Evolutionary conservation across 2,888 invertebrate species (phyloP), one percentile per base, ranked within the genome.

Genomic region (Tenthredo notha): DNA sequence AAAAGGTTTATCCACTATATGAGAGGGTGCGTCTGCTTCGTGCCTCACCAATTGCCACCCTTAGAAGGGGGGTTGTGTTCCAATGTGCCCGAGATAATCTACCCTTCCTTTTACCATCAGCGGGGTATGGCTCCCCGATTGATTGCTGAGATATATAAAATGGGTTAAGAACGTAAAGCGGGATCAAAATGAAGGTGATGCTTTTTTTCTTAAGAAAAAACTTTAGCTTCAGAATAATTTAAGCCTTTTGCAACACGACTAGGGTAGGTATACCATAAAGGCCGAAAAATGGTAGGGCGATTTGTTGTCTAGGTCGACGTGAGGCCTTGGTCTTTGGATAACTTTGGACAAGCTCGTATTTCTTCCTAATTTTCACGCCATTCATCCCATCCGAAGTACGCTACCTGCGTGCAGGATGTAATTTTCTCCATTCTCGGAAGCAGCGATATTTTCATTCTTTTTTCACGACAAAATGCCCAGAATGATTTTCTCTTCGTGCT

Each of bases 331-430:
- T 25, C 18, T 43, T 25, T 0, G n/a, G 40, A 21, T 40, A 21
- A 72, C 40, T 72, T 72, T 21, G 43, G 40, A 74, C n/a, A 74
- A 74, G 72, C 43, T 74, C 43, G 21, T 74, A 74, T 43, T 74
- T 43, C 72, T 74, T 43, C 72, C 1, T 43, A 21, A 21, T 72
- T 72, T 72, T 72, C n/a, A 25, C 7, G 37, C 37, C 37, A 37
- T 37, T 37, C 37, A 37, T 37, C 37, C 37, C 37, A 0, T 37
- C 37, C 37, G 37, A 37, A 37, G 6, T 37, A 37, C 37, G 37
- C 7, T 61, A 10, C 9, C 25, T 50, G 61, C 10, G 61, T 61
- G n/a, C 7, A n/a, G 61, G 61, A 25, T 25, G n/a, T 61, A 6
- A 25, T 15, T 25, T 61, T 61, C 29, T 0, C 25, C 29, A 25